Conservation (phyloP, 2,113 vertebrate species). For the Origma solitaria region DNA sequence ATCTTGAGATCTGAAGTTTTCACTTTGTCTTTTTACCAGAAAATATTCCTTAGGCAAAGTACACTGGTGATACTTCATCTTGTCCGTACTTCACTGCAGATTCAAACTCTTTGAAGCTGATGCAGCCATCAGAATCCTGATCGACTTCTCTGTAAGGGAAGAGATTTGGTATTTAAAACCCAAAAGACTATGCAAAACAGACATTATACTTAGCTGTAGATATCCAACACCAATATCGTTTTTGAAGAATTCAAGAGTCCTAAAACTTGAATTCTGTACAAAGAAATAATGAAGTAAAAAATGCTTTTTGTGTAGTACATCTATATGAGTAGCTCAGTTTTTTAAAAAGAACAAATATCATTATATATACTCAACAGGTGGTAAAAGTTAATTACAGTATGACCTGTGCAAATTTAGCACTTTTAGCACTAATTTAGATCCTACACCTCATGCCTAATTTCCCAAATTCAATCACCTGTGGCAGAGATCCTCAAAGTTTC, state of each 20-base stretch:
- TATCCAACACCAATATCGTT: background rate
- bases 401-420: background rate
- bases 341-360: background rate
- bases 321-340: background rate
- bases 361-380: background rate
- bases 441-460: background rate
- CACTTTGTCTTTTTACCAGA: slow-evolving; percentile 24
- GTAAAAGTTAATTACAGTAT: background rate
- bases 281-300: background rate
- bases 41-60: slow-evolving; percentile 29
- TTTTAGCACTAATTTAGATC: background rate
- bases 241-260: background rate
- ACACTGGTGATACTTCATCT: slow-evolving; percentile 43
- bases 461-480: background rate
- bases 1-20: slow-evolving; percentile 36
- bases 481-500: background rate
- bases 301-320: background rate
- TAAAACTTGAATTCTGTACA: background rate
- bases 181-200: slow-evolving; percentile 30
- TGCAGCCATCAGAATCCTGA: slow-evolving; percentile 73
- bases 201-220: background rate
- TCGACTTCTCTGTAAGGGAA: slow-evolving; percentile 71
- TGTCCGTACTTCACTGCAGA: slow-evolving; percentile 65
- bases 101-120: slow-evolving; percentile 83
- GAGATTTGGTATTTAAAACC: background rate